Conservation (phyloP, 2,797 vertebrate species). For the Ctenosaura bakeri region DNA sequence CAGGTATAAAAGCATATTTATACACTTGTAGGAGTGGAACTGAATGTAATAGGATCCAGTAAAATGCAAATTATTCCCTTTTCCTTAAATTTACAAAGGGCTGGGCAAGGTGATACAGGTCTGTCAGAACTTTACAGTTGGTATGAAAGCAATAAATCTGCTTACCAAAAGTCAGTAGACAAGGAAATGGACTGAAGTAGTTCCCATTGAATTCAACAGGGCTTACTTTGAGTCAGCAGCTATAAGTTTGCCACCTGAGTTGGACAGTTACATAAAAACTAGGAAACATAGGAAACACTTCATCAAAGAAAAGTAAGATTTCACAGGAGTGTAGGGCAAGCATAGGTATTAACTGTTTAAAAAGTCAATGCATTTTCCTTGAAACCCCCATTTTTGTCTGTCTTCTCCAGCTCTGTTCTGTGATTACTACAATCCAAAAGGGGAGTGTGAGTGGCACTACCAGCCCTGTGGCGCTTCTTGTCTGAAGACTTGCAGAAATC, state of each 20-base stretch:
- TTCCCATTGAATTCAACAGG: background rate
- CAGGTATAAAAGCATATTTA: too few relatives aligned
- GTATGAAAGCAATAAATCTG: too few relatives aligned
- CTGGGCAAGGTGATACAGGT: too few relatives aligned
- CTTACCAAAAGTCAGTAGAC: too few relatives aligned
- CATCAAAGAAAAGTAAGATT: background rate
- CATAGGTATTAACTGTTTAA: background rate
- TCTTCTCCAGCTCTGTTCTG: conserved; percentile 90
- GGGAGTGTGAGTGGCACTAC: conserved; percentile 92
- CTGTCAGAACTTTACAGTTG: too few relatives aligned
- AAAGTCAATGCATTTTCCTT: conserved; percentile 19
- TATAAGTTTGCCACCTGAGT: background rate
- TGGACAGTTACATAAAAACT: background rate
- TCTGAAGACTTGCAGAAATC: conserved; percentile 92
- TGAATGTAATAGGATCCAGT: too few relatives aligned
- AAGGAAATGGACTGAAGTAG: too few relatives aligned
- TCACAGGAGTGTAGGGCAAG: background rate
- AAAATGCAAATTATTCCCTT: too few relatives aligned
- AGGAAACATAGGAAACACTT: background rate
- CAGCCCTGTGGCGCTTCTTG: conserved; percentile 89
- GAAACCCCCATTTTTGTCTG: conserved; percentile 16
- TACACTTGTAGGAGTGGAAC: too few relatives aligned
- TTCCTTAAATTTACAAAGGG: too few relatives aligned
- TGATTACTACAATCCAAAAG: conserved; percentile 90
- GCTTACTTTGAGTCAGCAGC: background rate